Base-by-base conservation (phyloP, 2,797 vertebrate genomes). In the Sarcophilus harrisii region DNA sequence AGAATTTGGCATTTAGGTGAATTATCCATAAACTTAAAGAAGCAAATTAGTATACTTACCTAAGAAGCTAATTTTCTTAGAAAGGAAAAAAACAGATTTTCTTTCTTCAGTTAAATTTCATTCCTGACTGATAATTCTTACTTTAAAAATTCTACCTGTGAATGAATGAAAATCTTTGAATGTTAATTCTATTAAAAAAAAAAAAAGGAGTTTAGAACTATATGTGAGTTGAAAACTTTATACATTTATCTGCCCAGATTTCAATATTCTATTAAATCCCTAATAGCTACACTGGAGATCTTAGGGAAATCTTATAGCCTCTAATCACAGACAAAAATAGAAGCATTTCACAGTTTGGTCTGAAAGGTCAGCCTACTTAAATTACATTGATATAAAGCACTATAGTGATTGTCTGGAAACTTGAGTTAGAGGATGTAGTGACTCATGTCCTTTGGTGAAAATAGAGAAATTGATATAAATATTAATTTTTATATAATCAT, bases 351-450 rank as follows among this genome's bases (percentile, higher is more conserved):
- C 97, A 94, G 95, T 98, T 98, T 96, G 93, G 93, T 96, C 97
- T 97, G 96, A 98, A 98, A 97, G 97, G 98, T 98, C 97, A 98
- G 95, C 94, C 95, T 97, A 96, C 73, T 97, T 97, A 97, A 97
- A 95, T 97, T 97, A 94, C 94, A 96, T 95, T 96, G 96, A 97
- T 94, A 90, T 62, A 95, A 93, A 92, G 93, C 95, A 97, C 95
- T 97, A 97, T 97, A 97, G 97, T 94, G 96, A 98, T 97, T 97
- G 96, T 98, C 96, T 94, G 94, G 97, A 96, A 94, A 97, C 95
- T 98, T 97, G 96, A 89, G 93, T 97, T 93, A 54, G 87, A 90
- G 60, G 96, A 96, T 96, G 94, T 96, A 97, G 93, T 94, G 96
- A 97, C 97, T 97, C 94, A 95, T 89, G 97, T 97, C 95, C 92